Percentiles rank a stretch among this genome's conserved stretches.
Evolutionary conservation across 2,888 invertebrate genomes (phyloP).

Genomic region (Cordilura impudica): DNA sequence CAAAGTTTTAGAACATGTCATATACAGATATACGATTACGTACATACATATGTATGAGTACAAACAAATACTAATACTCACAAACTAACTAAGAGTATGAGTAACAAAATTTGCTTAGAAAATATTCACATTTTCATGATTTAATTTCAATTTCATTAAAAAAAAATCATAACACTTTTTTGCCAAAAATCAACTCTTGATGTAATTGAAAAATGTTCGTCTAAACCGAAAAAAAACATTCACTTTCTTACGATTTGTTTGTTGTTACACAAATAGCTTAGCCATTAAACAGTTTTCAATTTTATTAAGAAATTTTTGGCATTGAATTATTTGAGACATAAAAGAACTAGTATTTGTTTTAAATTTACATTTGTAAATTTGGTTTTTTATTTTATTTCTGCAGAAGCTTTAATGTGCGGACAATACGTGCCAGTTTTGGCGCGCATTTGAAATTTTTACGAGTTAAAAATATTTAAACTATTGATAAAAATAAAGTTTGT

Average conservation of each 20-base stretch:
- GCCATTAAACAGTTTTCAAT: conserved; percentile 20
- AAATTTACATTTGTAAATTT: not conserved
- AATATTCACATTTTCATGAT: conserved; percentile 37
- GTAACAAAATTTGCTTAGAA: not conserved
- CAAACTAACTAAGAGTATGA: too few species aligned
- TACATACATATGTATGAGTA: not conserved
- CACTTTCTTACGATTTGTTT: conserved; percentile 49
- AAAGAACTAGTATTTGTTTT: not conserved
- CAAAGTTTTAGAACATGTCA: not conserved
- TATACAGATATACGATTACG: not conserved
- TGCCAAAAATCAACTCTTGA: too few species aligned
- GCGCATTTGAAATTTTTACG: conserved; percentile 21
- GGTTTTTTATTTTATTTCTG: not conserved
- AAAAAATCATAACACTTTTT: too few species aligned
- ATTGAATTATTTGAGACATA: conserved; percentile 33
- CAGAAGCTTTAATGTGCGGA: not conserved
- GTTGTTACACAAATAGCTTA: conserved; percentile 17
- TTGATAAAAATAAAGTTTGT: not conserved
- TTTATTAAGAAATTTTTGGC: conserved; percentile 50
- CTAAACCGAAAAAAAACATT: not conserved
- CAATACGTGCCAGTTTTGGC: conserved; percentile 32
- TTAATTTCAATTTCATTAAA: too few species aligned
- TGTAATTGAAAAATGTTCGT: too few species aligned
- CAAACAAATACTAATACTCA: not conserved
- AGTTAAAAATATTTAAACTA: not conserved